Base-by-base conservation (phyloP, 2,797 vertebrate genomes). In the Hyperoplus lanceolatus region DNA sequence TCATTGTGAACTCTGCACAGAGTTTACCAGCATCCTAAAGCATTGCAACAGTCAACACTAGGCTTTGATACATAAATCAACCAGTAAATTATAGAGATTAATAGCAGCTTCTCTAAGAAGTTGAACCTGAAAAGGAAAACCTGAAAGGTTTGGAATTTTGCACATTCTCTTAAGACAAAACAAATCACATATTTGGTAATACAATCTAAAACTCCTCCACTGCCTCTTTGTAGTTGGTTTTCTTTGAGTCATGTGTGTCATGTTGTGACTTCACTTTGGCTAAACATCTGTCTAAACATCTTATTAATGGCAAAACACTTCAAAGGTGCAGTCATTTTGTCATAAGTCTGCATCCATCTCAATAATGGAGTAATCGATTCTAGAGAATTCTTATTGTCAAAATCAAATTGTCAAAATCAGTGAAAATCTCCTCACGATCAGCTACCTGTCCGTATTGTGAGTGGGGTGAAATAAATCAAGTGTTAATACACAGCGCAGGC, bases 11-110 rank as follows among this genome's bases (percentile, higher is more conserved):
- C 81, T 72, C 61, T 74, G 64, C 41, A 55, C 67, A 72, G 71
- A 73, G 69, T 48, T 49, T 70, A 69, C 14, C 53, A 75, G 43
- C 67, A 68, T 29, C 64, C 76, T 64, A 16, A 53, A 70, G 66
- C 76, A 84, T 68, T 92, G 88, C 81, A 84, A 77, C 82, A 79
- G 90, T 90, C 89, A 91, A 67, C 77, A 81, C 70, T 74, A 82
- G 75, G 60, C 74, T 89, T 36, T 82, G 83, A 92, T 90, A 83
- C 50, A 53, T 91, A 87, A 92, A 92, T 93, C 83, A 92, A 58
- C 81, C 87, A 85, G 78, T 84, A 90, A 93, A 90, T 87, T 85
- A 91, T 90, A 87, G 81, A 87, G 85, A 90, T 91, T 82, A 92
- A 84, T 87, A 70, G 72, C 62, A 21, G 21, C 21, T 2, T 79